These are phyloP conservation scores for Drosophila athabasca DNA, from an alignment of 1,140 invertebrate species.

Conservation along the genomic window DNA sequence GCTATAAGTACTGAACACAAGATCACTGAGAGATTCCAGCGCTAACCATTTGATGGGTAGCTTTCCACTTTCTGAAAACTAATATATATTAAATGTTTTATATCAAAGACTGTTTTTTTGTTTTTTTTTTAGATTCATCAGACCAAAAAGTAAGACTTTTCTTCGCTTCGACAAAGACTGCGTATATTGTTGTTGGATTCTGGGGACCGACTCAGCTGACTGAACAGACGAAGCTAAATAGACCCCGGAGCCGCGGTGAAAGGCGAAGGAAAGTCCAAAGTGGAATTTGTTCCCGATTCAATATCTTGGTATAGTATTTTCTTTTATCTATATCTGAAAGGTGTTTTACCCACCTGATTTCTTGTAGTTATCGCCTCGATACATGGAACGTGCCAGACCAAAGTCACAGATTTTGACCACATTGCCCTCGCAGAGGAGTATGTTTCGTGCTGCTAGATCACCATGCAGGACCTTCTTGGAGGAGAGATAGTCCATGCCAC, in stretches of 20 bases:
- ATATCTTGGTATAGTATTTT: too few species aligned
- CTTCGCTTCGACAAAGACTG: too few species aligned
- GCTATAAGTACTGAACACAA: constrained; percentile 93
- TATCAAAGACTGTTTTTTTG: too few species aligned
- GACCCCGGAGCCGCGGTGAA: too few species aligned
- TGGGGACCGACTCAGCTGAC: too few species aligned
- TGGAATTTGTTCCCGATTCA: too few species aligned
- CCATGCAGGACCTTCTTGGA: constrained; percentile 94
- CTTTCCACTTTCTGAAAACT: constrained; percentile 84
- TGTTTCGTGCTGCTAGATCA: constrained; percentile 98
- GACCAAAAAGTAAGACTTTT: too few species aligned
- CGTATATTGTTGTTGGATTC: too few species aligned
- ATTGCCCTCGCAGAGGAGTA: constrained; percentile 95
- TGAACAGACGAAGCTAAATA: too few species aligned
- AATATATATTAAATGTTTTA: neutral
- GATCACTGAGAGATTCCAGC: constrained; percentile 91
- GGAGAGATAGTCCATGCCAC: constrained; percentile 98
- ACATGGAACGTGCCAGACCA: constrained; percentile 96
- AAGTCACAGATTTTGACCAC: constrained; percentile 98
- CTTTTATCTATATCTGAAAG: too few species aligned
- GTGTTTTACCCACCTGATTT: constrained; percentile 89
- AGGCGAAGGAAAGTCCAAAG: too few species aligned
- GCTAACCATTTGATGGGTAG: constrained; percentile 94
- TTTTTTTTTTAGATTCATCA: too few species aligned
- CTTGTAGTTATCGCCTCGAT: constrained; percentile 95